These are phyloP conservation scores for Tringa solitaria DNA, from an alignment of 2,113 vertebrate species.

Conservation along the genomic window DNA sequence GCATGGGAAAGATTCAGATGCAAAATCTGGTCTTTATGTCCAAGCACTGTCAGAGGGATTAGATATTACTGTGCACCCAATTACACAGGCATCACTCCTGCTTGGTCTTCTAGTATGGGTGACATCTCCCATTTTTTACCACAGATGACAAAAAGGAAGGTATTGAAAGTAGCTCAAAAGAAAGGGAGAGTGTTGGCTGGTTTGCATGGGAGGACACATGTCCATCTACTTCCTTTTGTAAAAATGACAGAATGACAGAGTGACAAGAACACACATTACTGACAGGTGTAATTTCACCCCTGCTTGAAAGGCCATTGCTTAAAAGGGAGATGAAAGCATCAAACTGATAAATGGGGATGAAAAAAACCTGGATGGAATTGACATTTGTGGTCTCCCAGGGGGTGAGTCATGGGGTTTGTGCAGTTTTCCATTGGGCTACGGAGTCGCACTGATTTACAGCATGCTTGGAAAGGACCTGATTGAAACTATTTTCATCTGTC, in stretches of 20 bases:
- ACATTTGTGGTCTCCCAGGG: not conserved
- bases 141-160: not conserved
- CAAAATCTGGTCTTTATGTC: not conserved
- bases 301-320: conserved; percentile 50
- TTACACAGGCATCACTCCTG: not conserved
- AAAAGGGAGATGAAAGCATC: conserved; percentile 64
- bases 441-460: conserved; percentile 48
- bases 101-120: not conserved
- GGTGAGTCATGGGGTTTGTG: not conserved
- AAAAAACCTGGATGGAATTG: not conserved
- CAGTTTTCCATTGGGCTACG: conserved; percentile 16
- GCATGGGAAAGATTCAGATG: not conserved
- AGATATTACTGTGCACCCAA: not conserved
- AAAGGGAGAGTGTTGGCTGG: not conserved
- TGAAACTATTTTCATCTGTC: not conserved
- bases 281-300: conserved; percentile 66
- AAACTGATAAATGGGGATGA: conserved; percentile 27
- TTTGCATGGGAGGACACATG: not conserved
- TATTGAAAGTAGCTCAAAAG: not conserved
- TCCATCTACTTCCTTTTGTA: not conserved
- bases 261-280: not conserved
- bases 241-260: not conserved
- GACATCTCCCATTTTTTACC: not conserved
- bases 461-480: not conserved
- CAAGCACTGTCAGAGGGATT: not conserved